Conservation (phyloP, 2,113 vertebrate genomes). For the Eptatretus burgeri region DNA sequence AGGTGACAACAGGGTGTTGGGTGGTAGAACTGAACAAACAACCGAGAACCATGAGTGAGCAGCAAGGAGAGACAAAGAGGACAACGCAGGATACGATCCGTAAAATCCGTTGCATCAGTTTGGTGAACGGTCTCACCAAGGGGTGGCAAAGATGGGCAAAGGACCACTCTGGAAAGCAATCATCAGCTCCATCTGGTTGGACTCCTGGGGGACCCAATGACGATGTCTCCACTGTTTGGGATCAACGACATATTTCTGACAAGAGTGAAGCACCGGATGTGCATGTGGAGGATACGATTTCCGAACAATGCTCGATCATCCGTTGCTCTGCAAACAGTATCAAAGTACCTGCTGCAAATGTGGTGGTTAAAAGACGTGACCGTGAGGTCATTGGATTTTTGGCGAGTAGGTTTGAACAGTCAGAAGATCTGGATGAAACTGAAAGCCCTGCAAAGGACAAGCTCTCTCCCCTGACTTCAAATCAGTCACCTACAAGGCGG, state of each 20-base stretch:
- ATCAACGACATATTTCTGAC: slow-evolving; percentile 12
- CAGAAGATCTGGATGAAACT: no score
- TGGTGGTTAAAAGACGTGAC: not conserved
- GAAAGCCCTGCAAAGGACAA: slow-evolving; percentile 14
- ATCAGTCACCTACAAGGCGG: slow-evolving; percentile 21
- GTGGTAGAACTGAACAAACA: no score
- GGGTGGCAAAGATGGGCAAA: slow-evolving; percentile 30
- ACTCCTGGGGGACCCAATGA: slow-evolving; percentile 16
- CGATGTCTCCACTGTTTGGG: slow-evolving; percentile 11
- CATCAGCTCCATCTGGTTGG: slow-evolving; percentile 23
- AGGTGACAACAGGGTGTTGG: no score
- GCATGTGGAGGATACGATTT: not conserved
- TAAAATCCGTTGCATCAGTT: slow-evolving; percentile 20
- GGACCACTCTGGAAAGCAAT: slow-evolving; percentile 17
- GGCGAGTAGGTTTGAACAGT: no score
- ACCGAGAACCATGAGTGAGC: no score
- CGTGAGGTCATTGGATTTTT: no score
- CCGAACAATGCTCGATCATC: not conserved
- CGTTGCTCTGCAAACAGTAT: not conserved
- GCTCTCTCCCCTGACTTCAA: slow-evolving; percentile 15
- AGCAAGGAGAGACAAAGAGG: slow-evolving; percentile 10
- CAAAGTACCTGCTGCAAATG: not conserved
- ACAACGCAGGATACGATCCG: slow-evolving; percentile 15
- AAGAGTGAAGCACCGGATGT: not conserved
- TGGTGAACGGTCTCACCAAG: slow-evolving; percentile 21